Evolutionary conservation across 2,888 invertebrate species (phyloP).

Genomic region (Vanessa cardui): DNA sequence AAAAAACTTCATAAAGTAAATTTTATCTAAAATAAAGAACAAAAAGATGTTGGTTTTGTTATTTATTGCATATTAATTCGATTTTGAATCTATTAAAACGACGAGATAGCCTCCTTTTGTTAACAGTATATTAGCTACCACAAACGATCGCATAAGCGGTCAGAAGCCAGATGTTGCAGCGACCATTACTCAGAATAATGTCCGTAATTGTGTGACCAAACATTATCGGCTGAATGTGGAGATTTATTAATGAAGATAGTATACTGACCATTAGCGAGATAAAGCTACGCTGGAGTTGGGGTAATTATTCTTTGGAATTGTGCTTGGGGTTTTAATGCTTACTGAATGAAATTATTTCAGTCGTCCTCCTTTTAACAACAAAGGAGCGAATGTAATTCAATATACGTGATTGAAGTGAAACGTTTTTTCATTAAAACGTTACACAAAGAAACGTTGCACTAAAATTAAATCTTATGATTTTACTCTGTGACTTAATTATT

Average conservation of each 20-base stretch:
- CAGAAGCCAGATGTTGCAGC: constrained; percentile 34
- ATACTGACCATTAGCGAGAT: constrained; percentile 3
- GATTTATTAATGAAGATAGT: constrained; percentile 25
- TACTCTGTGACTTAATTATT: no score
- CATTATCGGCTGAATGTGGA: constrained; percentile 34
- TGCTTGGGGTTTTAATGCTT: not conserved
- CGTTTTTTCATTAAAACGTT: no score
- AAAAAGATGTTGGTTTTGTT: not conserved
- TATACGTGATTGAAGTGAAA: no score
- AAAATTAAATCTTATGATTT: no score
- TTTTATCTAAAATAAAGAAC: no score
- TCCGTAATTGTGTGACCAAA: constrained; percentile 35
- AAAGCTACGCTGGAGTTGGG: not conserved
- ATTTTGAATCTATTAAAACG: constrained; percentile 4
- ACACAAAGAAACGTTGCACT: no score
- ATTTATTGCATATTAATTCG: not conserved
- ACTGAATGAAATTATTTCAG: no score
- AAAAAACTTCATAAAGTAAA: no score
- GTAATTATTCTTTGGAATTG: constrained; percentile 10
- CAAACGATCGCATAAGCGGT: constrained; percentile 34
- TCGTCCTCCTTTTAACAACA: no score
- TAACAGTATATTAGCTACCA: constrained; percentile 30
- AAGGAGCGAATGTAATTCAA: no score
- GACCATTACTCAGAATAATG: constrained; percentile 37
- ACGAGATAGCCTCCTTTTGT: constrained; percentile 12